These are phyloP conservation scores for Exephanes ischioxanthus DNA, from an alignment of 2,888 invertebrate genomes.

Conservation along the genomic window DNA sequence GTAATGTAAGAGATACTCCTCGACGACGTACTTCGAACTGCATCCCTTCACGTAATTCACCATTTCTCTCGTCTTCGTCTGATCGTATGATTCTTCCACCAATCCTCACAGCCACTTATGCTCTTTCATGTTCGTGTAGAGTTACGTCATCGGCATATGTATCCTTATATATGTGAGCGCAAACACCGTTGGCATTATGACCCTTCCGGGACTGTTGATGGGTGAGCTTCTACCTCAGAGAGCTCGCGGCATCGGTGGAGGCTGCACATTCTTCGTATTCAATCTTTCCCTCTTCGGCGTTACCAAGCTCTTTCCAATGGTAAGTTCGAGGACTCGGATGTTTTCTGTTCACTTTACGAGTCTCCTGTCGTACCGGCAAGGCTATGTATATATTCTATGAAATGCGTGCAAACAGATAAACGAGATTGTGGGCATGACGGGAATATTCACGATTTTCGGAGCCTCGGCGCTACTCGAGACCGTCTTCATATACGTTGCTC, in stretches of 20 bases:
- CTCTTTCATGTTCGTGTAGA: constrained; percentile 66
- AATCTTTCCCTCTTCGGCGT: constrained; percentile 89
- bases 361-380: not conserved
- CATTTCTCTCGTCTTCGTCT: constrained; percentile 23
- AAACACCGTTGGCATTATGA: constrained; percentile 91
- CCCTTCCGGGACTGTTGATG: constrained; percentile 91
- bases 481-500: constrained; percentile 88
- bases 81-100: constrained; percentile 6
- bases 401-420: constrained; percentile 72
- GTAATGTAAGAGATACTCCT: constrained; percentile 3
- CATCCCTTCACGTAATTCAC: not conserved
- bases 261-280: constrained; percentile 90
- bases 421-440: constrained; percentile 87
- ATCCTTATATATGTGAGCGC: constrained; percentile 90
- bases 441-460: constrained; percentile 91
- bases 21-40: not conserved
- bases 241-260: constrained; percentile 91
- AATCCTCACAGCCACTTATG: not conserved
- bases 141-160: constrained; percentile 85
- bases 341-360: not conserved
- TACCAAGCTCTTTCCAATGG: constrained; percentile 90
- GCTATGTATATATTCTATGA: not conserved
- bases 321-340: constrained; percentile 79
- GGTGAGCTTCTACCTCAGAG: constrained; percentile 91
- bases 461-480: constrained; percentile 88